These are phyloP conservation scores for Sebastes oblongus DNA, from an alignment of 2,797 vertebrate species.

Conservation along the genomic window DNA sequence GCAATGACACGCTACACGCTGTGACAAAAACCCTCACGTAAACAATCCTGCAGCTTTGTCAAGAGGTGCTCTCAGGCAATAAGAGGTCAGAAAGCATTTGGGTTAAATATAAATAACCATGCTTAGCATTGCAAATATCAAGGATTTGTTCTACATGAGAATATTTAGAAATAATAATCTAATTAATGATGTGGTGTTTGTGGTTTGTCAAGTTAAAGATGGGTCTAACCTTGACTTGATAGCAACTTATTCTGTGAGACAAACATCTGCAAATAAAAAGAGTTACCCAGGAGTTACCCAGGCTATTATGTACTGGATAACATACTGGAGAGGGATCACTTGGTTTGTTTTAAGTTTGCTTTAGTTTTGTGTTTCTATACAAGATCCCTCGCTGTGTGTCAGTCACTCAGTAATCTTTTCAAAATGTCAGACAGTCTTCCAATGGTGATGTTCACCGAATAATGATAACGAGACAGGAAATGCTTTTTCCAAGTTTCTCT, in stretches of 20 bases:
- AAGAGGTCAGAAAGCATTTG: slow-evolving; percentile 26
- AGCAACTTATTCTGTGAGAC: background rate
- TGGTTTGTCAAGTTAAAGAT: background rate
- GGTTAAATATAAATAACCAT: background rate
- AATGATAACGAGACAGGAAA: slow-evolving; percentile 20
- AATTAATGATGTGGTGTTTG: background rate
- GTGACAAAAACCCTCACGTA: slow-evolving; percentile 19
- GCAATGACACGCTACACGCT: slow-evolving; percentile 9
- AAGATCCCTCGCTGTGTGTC: background rate
- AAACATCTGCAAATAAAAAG: background rate
- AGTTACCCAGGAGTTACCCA: background rate
- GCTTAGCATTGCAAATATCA: slow-evolving; percentile 16
- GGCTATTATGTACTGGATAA: background rate
- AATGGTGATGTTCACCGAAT: slow-evolving; percentile 42
- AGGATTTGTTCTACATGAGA: slow-evolving; percentile 1
- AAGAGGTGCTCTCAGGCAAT: slow-evolving; percentile 50
- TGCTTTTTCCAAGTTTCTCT: slow-evolving; percentile 22
- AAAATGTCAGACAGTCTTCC: slow-evolving; percentile 62
- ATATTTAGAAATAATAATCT: slow-evolving; percentile 1
- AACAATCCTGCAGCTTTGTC: slow-evolving; percentile 43
- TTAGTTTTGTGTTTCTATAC: background rate
- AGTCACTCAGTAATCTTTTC: background rate
- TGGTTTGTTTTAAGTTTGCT: background rate
- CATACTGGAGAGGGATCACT: background rate
- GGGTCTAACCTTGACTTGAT: slow-evolving; percentile 4